Base-by-base conservation (phyloP, 1,140 invertebrate genomes). In the Sycophila sp. region DNA sequence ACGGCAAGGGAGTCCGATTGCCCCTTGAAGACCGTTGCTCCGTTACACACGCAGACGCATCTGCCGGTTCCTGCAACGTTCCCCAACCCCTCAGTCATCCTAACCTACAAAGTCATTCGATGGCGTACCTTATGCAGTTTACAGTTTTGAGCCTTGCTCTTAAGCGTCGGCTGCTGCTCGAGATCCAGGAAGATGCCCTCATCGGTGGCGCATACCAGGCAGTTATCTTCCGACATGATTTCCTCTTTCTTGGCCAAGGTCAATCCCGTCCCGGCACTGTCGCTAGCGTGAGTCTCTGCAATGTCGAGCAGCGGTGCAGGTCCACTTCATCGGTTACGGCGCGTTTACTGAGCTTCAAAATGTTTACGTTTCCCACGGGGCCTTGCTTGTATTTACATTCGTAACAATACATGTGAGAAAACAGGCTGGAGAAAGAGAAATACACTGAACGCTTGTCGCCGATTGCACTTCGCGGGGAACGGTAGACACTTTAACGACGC, bases 121-220 rank as follows among this genome's bases (percentile, higher is more conserved):
- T 13, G 7, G 63, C 36, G 30, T 79, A 86, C 85, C 82, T 84
- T 81, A 0, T 64, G 30, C 1, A 80, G 73, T 4, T 81, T 67
- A 49, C 82, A 85, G 5, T 70, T 79, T 30, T 82, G 73, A 3
- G 84, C 69, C 72, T 78, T 83, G 19, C 56, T 70, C 30, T 63
- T 56, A 56, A 77, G 76, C 4, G 78, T 69, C 10, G 65, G 56
- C 26, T 78, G 74, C 11, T 75, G 11, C 45, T 79, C 75, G 34
- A 85, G 69, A 56, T 85, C 80, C 38, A 85, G 59, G 42, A 85
- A 81, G n/a, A 85, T 72, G 26, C 83, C 83, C 63, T 85, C 83
- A 45, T 85, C 78, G 53, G 77, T 85, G 0, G 81, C 82, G 47
- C 85, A 86, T 17, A 86, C 56, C 22, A 82, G 80, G 71, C 85